Conservation (phyloP, 1,140 invertebrate genomes). For the Ditylenchus dipsaci region DNA sequence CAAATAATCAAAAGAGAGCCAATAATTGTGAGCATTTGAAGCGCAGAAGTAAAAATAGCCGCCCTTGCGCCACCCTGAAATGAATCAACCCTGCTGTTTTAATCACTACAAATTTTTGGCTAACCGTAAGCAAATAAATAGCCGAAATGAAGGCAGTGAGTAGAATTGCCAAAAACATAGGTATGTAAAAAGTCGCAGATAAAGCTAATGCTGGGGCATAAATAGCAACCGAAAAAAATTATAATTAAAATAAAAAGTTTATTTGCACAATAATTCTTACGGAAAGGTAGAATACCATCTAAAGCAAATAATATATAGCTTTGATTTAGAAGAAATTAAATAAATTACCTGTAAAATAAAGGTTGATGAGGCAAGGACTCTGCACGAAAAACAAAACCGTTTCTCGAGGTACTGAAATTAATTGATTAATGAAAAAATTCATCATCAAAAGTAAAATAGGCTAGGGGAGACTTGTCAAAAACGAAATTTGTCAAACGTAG, state of each 20-base stretch:
- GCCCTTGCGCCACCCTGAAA: constrained; percentile 45
- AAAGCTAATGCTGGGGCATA: constrained; percentile 48
- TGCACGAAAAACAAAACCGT: constrained; percentile 30
- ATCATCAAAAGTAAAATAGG: too few relatives aligned
- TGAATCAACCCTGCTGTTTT: too few relatives aligned
- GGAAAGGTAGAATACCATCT: constrained; percentile 46
- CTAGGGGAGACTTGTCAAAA: too few relatives aligned
- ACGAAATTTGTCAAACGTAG: too few relatives aligned
- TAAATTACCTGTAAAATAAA: constrained; percentile 38
- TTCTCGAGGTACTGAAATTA: constrained; percentile 40
- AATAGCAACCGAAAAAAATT: constrained; percentile 41
- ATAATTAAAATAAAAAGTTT: too few relatives aligned
- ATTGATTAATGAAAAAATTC: too few relatives aligned
- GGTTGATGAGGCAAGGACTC: constrained; percentile 31
- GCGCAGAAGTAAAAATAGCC: constrained; percentile 47
- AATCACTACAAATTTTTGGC: too few relatives aligned
- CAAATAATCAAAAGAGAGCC: constrained; percentile 30
- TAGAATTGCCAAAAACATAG: constrained; percentile 30
- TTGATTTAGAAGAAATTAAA: background rate
- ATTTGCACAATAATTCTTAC: too few relatives aligned
- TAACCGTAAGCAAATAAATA: constrained; percentile 42
- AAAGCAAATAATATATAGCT: constrained; percentile 6
- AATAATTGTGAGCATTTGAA: constrained; percentile 49
- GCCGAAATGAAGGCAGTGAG: constrained; percentile 42
- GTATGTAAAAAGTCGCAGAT: constrained; percentile 26